A percentile compares a stretch with the other conserved stretches of the same genome.
These are phyloP conservation scores for Nephrotoma guestfalica DNA, from an alignment of 2,888 invertebrate genomes.

Conservation along the genomic window DNA sequence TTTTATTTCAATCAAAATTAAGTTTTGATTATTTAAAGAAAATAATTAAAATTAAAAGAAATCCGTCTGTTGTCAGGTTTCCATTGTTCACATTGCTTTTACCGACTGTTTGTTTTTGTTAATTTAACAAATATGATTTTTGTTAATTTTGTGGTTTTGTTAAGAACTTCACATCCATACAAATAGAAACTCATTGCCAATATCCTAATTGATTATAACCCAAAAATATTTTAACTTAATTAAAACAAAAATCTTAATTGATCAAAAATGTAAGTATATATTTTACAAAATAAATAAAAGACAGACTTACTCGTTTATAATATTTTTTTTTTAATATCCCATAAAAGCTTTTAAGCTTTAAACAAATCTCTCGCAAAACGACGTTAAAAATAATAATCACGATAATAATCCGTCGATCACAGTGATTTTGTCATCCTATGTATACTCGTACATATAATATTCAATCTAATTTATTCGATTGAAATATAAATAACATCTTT, in stretches of 20 bases:
- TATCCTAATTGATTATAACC: neutral
- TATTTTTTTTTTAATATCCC: neutral
- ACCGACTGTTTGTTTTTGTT: no score
- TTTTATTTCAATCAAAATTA: no score
- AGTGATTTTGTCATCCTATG: neutral
- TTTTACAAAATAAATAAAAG: neutral
- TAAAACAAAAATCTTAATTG: neutral
- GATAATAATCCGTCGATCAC: neutral
- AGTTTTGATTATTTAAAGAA: no score
- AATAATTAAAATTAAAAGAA: no score
- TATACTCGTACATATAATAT: neutral
- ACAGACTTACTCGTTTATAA: neutral
- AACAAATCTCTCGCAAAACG: neutral
- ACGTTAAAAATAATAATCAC: neutral
- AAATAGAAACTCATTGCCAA: no score
- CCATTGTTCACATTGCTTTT: no score
- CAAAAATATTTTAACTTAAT: neutral
- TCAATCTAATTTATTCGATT: neutral
- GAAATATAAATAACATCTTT: neutral
- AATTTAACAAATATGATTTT: no score
- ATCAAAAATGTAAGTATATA: neutral
- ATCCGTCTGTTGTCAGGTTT: no score
- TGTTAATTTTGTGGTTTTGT: no score
- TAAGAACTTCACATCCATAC: no score
- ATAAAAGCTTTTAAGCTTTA: neutral